These are phyloP conservation scores for Acrocyrtus sp. DNA, from an alignment of 2,888 invertebrate genomes.

Conservation along the genomic window DNA sequence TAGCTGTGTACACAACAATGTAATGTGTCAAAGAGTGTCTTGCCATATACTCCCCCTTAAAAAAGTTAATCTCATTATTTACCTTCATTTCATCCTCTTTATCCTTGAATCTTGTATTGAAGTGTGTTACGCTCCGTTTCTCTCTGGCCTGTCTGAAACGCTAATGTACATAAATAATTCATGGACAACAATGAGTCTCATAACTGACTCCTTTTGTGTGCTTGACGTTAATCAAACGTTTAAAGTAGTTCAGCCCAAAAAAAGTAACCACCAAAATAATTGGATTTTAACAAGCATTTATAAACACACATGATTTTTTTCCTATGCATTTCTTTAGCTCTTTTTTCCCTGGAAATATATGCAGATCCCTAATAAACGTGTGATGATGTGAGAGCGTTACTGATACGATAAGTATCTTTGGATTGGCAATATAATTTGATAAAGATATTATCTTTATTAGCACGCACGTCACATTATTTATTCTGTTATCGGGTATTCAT, in stretches of 20 bases:
- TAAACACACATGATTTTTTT: constrained; percentile 3
- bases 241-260: constrained; percentile 36
- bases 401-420: constrained; percentile 44
- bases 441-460: constrained; percentile 38
- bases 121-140: not conserved
- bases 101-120: not conserved
- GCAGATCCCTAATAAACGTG: too few species aligned
- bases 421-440: constrained; percentile 52
- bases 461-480: constrained; percentile 23
- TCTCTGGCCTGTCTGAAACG: too few species aligned
- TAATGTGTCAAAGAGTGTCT: constrained; percentile 46
- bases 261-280: constrained; percentile 17
- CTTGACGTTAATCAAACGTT: constrained; percentile 31
- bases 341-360: too few species aligned
- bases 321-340: not conserved
- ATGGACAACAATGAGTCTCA: too few species aligned
- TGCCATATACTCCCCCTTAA: too few species aligned
- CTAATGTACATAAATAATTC: too few species aligned
- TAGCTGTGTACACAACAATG: constrained; percentile 40
- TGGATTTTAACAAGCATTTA: constrained; percentile 35
- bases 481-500: too few species aligned
- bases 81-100: not conserved
- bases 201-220: too few species aligned
- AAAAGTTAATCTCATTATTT: constrained; percentile 2
- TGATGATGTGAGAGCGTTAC: constrained; percentile 35